Conservation (phyloP, 2,113 vertebrate genomes). For the Chaetops frenatus region DNA sequence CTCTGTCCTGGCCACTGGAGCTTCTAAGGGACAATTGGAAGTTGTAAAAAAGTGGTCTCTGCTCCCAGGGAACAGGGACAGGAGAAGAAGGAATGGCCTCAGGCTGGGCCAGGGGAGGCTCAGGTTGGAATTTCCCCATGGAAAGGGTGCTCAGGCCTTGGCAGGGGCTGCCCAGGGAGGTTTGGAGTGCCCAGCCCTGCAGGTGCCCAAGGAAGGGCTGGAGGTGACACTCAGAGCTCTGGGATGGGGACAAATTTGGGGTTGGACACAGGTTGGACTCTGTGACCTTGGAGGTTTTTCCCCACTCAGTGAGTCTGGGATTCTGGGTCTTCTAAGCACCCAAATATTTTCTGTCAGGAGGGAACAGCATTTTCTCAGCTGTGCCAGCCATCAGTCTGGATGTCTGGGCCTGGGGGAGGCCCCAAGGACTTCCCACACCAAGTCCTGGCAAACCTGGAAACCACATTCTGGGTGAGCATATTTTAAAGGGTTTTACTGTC, state of each 20-base stretch:
- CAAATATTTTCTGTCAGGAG: background rate
- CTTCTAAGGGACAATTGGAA: rapidly evolving
- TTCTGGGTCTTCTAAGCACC: background rate
- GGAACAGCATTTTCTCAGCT: background rate
- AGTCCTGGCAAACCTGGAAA: background rate
- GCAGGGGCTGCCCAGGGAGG: background rate
- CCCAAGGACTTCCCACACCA: background rate
- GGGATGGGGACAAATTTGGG: background rate
- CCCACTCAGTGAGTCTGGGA: too few species aligned
- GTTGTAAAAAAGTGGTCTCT: rapidly evolving
- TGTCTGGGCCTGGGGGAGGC: background rate
- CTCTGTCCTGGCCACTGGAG: background rate
- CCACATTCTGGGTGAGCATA: rapidly evolving
- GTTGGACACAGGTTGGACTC: rapidly evolving
- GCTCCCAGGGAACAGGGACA: background rate
- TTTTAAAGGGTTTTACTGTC: background rate
- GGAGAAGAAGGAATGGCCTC: rapidly evolving
- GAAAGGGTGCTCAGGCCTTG: rapidly evolving
- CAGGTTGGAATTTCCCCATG: background rate
- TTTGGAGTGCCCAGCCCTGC: background rate
- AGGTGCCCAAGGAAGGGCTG: rapidly evolving
- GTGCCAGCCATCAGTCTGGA: background rate
- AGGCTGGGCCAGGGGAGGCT: background rate
- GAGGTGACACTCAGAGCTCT: background rate
- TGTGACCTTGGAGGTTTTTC: too few species aligned